Evolutionary conservation across 2,797 vertebrate species (phyloP), one percentile per base, ranked within the genome.

Genomic region (Scleropages formosus): DNA sequence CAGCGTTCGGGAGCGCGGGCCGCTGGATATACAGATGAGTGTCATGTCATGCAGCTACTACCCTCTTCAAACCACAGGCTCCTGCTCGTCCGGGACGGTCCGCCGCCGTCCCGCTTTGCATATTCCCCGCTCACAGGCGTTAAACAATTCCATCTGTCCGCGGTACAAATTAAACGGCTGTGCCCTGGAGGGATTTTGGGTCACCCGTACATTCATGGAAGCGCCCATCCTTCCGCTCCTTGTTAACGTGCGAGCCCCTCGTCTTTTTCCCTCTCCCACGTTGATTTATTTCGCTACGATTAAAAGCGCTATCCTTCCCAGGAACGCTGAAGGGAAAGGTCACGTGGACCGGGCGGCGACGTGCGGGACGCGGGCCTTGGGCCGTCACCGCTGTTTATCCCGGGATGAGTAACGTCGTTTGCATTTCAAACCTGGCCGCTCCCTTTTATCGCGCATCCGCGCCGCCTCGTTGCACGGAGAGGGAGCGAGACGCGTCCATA

Each of bases 11-110:
- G 39, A n/a, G 74, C 67, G 22, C 56, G 27, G 44, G 75, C 59
- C 47, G 59, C 47, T 39, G 31, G 75, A 72, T 71, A 64, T 72
- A 51, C 49, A n/a, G n/a, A n/a, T n/a, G 49, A 61, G 56, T 39
- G 71, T 61, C 60, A 26, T 66, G 73, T 64, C 73, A 64, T 47
- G 39, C 62, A 62, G 47, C 39, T 46, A 22, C 16, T 74, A 46
- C 8, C n/a, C 44, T 46, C 62, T 16, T 66, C 56, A 51, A 74
- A 44, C 63, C 18, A 44, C 9, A 20, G 27, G 63, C 47, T 31
- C 24, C 46, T 68, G 49, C 59, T 68, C 27, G 22, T 24, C 31
- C 58, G 27, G 10, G 63, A 53, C 53, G 65, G 39, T 20, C 72
- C 11, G 18, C 70, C 51, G 20, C 24, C 64, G 13, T 13, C 31